phyloP scores from a whole-genome alignment of 2,888 invertebrate genomes.

The Ormyrus labotus region DNA sequence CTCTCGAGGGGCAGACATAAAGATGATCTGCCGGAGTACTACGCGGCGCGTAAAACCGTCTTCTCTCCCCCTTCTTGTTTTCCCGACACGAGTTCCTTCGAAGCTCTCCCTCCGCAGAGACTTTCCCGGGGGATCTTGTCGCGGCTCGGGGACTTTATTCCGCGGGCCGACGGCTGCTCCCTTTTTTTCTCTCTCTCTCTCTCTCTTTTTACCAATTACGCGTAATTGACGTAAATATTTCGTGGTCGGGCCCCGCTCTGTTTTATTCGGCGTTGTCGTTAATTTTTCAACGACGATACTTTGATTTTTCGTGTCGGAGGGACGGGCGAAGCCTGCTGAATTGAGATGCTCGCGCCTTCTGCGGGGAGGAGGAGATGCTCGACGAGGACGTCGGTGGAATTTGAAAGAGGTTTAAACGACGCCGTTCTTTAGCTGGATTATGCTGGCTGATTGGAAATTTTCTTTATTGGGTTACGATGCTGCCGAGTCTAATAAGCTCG shows the following conservation, averaged over 20 bases:
- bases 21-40: constrained; percentile 38
- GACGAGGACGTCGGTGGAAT: background rate
- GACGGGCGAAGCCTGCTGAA: background rate
- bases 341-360: background rate
- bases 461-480: background rate
- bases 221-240: constrained; percentile 52
- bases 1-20: constrained; percentile 29
- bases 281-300: constrained; percentile 33
- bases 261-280: constrained; percentile 2
- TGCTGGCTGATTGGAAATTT: constrained; percentile 15
- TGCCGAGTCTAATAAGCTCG: too few species aligned
- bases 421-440: background rate
- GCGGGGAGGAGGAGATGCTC: background rate
- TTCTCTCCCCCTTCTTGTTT: constrained; percentile 34
- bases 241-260: constrained; percentile 15
- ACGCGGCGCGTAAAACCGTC: constrained; percentile 5
- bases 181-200: too few species aligned
- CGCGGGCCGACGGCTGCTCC: background rate
- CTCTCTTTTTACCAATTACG: constrained; percentile 42
- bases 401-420: background rate
- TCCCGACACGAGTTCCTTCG: constrained; percentile 29
- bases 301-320: constrained; percentile 15
- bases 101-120: constrained; percentile 18
- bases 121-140: constrained; percentile 43
- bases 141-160: constrained; percentile 31